A percentile compares a stretch with the other conserved stretches of the same genome.
Evolutionary conservation across 2,113 vertebrate genomes (phyloP).

Genomic region (Apteryx mantelli): DNA sequence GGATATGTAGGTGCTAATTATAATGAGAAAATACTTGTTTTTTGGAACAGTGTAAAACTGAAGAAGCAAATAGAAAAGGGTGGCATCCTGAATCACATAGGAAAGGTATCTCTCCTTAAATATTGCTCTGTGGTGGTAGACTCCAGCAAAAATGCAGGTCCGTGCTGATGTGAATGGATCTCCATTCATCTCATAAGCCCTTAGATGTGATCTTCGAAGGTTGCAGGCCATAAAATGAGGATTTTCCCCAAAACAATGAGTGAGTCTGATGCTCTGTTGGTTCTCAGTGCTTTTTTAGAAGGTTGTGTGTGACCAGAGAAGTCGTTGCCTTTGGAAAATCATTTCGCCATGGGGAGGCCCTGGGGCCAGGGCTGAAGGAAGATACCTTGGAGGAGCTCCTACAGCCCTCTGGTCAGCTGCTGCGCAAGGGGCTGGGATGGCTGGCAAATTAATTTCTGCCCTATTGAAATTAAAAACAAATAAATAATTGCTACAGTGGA

Average conservation of each 20-base stretch:
- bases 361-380: not conserved
- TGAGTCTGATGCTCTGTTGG: not conserved
- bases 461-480: conserved; percentile 47
- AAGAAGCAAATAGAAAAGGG: not conserved
- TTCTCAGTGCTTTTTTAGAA: not conserved
- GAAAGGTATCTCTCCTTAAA: not conserved
- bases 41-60: not conserved
- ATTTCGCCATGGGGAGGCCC: not conserved
- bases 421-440: not conserved
- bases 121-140: not conserved
- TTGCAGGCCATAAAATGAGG: too few relatives aligned
- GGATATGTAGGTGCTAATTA: not conserved
- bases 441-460: conserved; percentile 36
- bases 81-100: not conserved
- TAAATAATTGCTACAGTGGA: conserved; percentile 29
- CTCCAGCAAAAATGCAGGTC: too few relatives aligned
- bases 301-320: not conserved
- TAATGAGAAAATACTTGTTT: not conserved
- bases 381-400: not conserved
- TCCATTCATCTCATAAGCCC: not conserved
- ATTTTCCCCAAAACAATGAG: not conserved
- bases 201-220: not conserved
- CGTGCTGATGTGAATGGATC: not conserved
- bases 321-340: not conserved
- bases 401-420: not conserved